Conservation (phyloP, 92 coral and sea anemone genomes). For the Parazoanthus darwini region DNA sequence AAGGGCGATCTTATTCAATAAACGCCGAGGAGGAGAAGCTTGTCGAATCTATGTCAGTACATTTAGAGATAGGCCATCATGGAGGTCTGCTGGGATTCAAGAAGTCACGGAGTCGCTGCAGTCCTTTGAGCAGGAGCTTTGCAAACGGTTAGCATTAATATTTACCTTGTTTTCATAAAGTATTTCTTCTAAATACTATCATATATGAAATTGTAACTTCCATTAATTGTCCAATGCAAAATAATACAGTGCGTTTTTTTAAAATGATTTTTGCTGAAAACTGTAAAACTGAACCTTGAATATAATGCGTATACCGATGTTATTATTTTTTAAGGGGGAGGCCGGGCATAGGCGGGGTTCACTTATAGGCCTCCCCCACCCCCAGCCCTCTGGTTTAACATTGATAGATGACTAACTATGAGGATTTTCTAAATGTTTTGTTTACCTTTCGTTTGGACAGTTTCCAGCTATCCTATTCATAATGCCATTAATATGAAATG, state of each 20-base stretch:
- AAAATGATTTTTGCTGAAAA: not conserved
- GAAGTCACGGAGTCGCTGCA: slow-evolving; percentile 30
- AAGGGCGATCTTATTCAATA: slow-evolving; percentile 46
- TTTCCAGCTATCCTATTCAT: not conserved
- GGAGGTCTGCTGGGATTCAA: not conserved
- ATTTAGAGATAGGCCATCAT: slow-evolving; percentile 38
- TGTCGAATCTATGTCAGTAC: slow-evolving; percentile 11
- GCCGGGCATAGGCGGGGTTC: too few relatives aligned
- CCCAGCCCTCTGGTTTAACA: too few relatives aligned
- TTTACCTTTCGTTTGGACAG: too few relatives aligned
- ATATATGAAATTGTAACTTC: too few relatives aligned
- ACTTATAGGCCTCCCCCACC: too few relatives aligned
- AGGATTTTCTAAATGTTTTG: too few relatives aligned
- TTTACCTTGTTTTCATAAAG: too few relatives aligned
- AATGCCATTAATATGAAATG: not conserved
- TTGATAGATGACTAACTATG: too few relatives aligned
- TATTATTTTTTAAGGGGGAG: too few relatives aligned
- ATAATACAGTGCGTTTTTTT: too few relatives aligned
- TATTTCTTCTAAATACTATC: too few relatives aligned
- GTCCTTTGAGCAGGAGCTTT: slow-evolving; percentile 49
- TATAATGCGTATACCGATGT: not conserved
- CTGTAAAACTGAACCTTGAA: not conserved
- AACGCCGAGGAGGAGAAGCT: slow-evolving; percentile 57
- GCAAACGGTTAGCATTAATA: slow-evolving; percentile 31
- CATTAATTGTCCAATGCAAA: too few relatives aligned